phyloP scores from a whole-genome alignment of 2,113 vertebrate genomes.

The Megalops atlanticus region DNA sequence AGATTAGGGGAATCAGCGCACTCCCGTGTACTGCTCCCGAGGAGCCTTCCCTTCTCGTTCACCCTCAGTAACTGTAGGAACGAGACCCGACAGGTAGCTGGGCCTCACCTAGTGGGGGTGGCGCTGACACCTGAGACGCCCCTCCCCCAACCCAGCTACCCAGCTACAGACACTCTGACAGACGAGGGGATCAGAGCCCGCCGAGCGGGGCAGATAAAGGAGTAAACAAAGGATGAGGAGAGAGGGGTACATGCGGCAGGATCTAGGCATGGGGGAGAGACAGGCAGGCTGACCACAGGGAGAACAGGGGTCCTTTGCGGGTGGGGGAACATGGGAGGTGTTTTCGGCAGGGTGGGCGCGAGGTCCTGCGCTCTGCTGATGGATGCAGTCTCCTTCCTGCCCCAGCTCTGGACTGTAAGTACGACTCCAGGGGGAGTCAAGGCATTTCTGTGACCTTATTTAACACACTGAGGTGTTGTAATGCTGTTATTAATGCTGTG shows the following conservation, averaged over 20 bases:
- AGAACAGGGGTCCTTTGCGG: not conserved
- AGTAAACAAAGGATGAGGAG: conserved; percentile 6
- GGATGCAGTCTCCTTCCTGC: not conserved
- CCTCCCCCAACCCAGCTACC: not conserved
- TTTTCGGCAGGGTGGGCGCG: conserved; percentile 3
- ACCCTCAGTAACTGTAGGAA: not conserved
- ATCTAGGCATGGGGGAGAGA: not conserved
- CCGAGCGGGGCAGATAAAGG: not conserved
- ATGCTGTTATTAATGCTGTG: too few species aligned
- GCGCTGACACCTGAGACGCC: not conserved
- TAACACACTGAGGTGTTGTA: not conserved
- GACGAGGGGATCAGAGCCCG: not conserved
- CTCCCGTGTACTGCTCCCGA: too few species aligned
- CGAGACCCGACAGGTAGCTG: conserved; percentile 6
- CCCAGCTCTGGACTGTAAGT: conserved; percentile 15
- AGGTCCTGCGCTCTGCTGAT: not conserved
- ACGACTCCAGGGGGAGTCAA: not conserved
- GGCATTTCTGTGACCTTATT: not conserved
- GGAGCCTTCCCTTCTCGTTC: not conserved
- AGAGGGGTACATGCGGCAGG: not conserved
- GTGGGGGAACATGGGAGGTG: conserved; percentile 19
- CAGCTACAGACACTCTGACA: not conserved
- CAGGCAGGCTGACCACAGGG: not conserved
- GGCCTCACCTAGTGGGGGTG: not conserved
- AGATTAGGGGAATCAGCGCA: conserved; percentile 24